Evolutionary conservation across 2,888 invertebrate species (phyloP), one percentile per base, ranked within the genome.

Genomic region (Drosophila nigricruria): DNA sequence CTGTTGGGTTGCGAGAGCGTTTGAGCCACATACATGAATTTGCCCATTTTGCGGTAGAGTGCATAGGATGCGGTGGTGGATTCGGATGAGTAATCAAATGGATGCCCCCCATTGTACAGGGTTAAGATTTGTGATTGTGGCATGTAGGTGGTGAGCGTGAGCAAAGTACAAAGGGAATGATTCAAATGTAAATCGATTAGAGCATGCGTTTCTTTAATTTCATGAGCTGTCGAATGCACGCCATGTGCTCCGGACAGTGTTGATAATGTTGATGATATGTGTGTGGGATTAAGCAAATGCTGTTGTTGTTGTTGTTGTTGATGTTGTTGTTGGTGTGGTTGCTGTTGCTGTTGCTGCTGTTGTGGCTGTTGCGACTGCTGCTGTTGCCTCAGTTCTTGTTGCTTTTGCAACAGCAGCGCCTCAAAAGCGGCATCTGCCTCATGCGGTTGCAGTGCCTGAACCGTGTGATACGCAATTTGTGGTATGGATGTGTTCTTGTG

Each of bases 1-100:
- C 95, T 95, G 84, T 91, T 90, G 82, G 90, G 88, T 81, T 89
- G 90, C 82, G 89, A 81, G 79, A 88, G 76, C 81, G 89, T 80
- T 89, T 92, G 91, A 83, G 91, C 90, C 79, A 70, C 80, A 83
- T 86, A 88, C 73, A 88, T 89, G 88, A 92, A 90, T 90, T 91
- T 89, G 56, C 92, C 92, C 91, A 91, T 91, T 92, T 91, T 91
- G 59, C 91, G 90, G 73, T 85, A 91, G 63, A 91, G 81, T 77
- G 86, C 77, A 75, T 73, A 82, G 71, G 73, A 69, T 52, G 80
- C 67, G 43, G 73, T 57, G 60, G 74, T 70, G 57, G 81, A 59
- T 23, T 69, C 53, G 38, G 77, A 68, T 69, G 80, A 68, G 42
- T 73, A 58, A 30, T 71, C 59, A 49, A 74, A 67, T 64, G 62